These are phyloP conservation scores for Dysidea cf. avara DNA, from an alignment of 37 sponge, comb jelly and placozoan species.

Conservation along the genomic window DNA sequence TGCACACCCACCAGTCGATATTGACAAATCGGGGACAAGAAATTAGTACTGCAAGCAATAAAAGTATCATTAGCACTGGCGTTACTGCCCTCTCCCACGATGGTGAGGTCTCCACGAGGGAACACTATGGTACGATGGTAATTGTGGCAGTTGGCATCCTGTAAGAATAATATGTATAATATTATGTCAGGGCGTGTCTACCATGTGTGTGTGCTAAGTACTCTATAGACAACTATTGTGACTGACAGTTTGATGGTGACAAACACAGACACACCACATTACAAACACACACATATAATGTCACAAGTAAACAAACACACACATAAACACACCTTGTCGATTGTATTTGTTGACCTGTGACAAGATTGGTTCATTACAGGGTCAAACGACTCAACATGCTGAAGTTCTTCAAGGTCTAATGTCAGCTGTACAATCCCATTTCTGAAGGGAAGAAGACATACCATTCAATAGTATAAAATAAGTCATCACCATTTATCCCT, in stretches of 20 bases:
- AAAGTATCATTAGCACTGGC: conserved; percentile 12
- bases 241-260: neutral
- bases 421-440: neutral
- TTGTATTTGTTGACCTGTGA: conserved; percentile 3
- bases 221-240: too few species aligned
- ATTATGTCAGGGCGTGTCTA: neutral
- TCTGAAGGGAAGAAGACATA: conserved; percentile 1
- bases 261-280: conserved; percentile 18
- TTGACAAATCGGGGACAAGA: conserved; percentile 16
- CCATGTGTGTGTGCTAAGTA: neutral
- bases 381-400: neutral
- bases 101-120: neutral
- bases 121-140: conserved; percentile 20
- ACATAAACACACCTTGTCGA: conserved; percentile 8
- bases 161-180: too few species aligned
- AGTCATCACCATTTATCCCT: too few species aligned
- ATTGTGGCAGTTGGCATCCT: conserved; percentile 44
- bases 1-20: conserved; percentile 53
- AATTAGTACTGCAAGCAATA: conserved; percentile 47
- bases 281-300: conserved; percentile 23
- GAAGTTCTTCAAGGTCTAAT: neutral
- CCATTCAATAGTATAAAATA: neutral
- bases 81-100: neutral
- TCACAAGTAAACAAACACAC: conserved; percentile 26
- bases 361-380: neutral